Evolutionary conservation across 1,140 invertebrate genomes (phyloP).

Genomic region (Dreissena polymorpha): DNA sequence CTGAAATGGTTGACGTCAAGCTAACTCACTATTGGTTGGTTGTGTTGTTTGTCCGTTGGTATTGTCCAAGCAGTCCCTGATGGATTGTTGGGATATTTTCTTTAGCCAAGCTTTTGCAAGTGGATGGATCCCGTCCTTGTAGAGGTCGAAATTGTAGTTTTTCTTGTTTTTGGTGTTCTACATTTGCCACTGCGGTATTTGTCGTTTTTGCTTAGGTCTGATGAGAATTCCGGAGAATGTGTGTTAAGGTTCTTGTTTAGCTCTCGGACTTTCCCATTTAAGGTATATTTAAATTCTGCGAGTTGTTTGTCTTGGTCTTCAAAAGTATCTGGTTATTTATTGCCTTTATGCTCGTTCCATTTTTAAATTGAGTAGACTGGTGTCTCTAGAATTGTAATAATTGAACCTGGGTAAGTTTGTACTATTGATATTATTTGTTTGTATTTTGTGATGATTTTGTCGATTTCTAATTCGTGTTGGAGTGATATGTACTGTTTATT

Average conservation of each 20-base stretch:
- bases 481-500: background rate
- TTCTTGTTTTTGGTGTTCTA: too few relatives aligned
- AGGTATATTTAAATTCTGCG: slow-evolving; percentile 1
- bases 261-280: slow-evolving; percentile 34
- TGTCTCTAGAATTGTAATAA: slow-evolving; percentile 24
- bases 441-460: slow-evolving; percentile 22
- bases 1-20: too few relatives aligned
- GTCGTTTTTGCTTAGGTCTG: slow-evolving; percentile 14
- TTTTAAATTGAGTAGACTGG: slow-evolving; percentile 41
- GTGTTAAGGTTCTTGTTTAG: slow-evolving; percentile 31
- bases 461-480: background rate
- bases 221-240: slow-evolving; percentile 33
- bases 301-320: slow-evolving; percentile 14
- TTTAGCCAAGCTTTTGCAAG: too few relatives aligned
- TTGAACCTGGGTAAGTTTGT: slow-evolving; percentile 13
- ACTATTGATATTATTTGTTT: slow-evolving; percentile 28
- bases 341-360: slow-evolving; percentile 12
- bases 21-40: too few relatives aligned
- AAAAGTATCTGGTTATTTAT: slow-evolving; percentile 15
- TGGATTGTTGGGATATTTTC: too few relatives aligned
- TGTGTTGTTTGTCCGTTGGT: too few relatives aligned
- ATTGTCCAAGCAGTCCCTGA: too few relatives aligned
- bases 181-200: too few relatives aligned
- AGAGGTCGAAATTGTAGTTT: too few relatives aligned
- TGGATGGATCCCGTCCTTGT: too few relatives aligned